These are phyloP conservation scores for Xanthorhoe designata DNA, from an alignment of 2,888 invertebrate species.

Conservation along the genomic window DNA sequence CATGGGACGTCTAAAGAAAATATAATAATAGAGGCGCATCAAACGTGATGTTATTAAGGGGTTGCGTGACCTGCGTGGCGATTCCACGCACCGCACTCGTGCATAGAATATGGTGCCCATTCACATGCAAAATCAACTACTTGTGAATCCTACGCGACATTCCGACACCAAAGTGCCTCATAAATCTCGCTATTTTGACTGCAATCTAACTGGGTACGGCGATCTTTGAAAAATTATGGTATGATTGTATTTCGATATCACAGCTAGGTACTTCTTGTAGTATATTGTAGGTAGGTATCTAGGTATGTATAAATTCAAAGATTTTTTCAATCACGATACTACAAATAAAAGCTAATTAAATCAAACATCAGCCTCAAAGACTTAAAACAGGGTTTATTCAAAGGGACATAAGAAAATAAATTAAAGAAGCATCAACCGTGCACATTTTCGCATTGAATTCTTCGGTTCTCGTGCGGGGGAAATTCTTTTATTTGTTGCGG, in stretches of 20 bases:
- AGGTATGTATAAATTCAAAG: background rate
- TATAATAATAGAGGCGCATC: slow-evolving; percentile 85
- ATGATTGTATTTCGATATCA: slow-evolving; percentile 14
- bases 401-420: slow-evolving; percentile 38
- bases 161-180: slow-evolving; percentile 56
- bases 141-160: slow-evolving; percentile 63
- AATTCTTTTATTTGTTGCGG: slow-evolving; percentile 81
- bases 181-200: slow-evolving; percentile 58
- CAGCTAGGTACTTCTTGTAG: background rate
- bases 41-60: slow-evolving; percentile 85
- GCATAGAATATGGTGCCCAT: slow-evolving; percentile 69
- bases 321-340: background rate
- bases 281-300: no score
- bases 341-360: slow-evolving; percentile 12
- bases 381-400: slow-evolving; percentile 17
- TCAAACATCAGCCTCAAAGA: slow-evolving; percentile 8
- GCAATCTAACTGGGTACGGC: slow-evolving; percentile 44
- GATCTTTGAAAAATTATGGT: slow-evolving; percentile 50
- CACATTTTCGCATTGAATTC: slow-evolving; percentile 61
- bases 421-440: slow-evolving; percentile 32
- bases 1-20: slow-evolving; percentile 80
- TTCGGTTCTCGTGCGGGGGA: slow-evolving; percentile 68
- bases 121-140: slow-evolving; percentile 78
- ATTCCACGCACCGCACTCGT: slow-evolving; percentile 75
- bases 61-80: slow-evolving; percentile 77